Evolutionary conservation across 2,888 invertebrate species (phyloP).

Genomic region (Ormyrus labotus): DNA sequence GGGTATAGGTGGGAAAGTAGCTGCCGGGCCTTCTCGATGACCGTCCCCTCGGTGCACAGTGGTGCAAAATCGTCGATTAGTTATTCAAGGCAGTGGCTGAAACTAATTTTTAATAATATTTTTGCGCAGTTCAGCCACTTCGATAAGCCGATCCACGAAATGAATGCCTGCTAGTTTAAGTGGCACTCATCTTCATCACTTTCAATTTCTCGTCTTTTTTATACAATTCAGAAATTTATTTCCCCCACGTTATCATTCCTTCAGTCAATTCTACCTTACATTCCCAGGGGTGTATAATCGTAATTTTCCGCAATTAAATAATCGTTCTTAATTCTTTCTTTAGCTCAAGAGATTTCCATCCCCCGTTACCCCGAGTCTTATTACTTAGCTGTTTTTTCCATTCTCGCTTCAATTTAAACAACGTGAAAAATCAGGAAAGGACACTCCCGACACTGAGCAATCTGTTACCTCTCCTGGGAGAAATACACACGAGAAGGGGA

Average conservation of each 20-base stretch:
- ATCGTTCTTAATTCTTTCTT: neutral
- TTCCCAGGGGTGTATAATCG: neutral
- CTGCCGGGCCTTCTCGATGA: no score
- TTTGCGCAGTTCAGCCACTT: neutral
- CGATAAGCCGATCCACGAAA: neutral
- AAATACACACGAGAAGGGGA: neutral
- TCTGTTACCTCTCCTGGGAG: constrained; percentile 30
- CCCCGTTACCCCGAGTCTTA: neutral
- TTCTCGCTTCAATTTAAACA: constrained; percentile 30
- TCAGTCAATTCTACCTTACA: constrained; percentile 2
- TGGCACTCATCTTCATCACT: neutral
- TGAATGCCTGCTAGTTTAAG: neutral
- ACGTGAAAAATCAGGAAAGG: constrained; percentile 27
- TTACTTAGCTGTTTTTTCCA: neutral
- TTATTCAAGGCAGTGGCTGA: neutral
- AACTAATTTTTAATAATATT: constrained; percentile 20
- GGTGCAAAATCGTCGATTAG: no score
- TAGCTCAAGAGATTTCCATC: neutral
- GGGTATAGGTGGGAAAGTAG: no score
- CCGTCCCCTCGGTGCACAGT: no score
- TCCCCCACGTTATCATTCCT: neutral
- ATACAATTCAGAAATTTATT: neutral
- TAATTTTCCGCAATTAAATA: constrained; percentile 17
- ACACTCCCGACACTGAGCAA: constrained; percentile 16
- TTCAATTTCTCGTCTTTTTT: neutral